Base-by-base conservation (phyloP, 2,888 invertebrate genomes). In the Lomographa bimaculata region DNA sequence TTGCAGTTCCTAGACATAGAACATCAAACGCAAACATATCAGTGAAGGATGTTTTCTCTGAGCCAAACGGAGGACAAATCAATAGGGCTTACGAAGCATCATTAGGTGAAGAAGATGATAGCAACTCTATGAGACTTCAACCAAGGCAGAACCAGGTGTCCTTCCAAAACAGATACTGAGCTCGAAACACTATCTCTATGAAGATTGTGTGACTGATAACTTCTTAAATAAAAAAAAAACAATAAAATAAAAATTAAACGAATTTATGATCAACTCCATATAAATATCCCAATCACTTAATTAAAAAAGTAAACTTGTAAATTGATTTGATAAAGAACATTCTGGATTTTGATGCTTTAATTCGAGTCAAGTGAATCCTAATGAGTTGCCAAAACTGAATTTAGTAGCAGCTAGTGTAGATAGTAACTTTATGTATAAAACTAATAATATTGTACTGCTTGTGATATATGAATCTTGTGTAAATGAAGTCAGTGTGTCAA, bases 11-110 rank as follows among this genome's bases (percentile, higher is more conserved):
- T 7, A 94, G 93, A 42, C 94, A 94, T 36, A 90, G 96, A 28
- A 91, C 93, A 42, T 96, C 96, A 19, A 95, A 93, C 47, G 94
- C 94, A 0, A 94, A 94, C 60, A 94, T 94, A 54, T 94, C 94
- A 53, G 94, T 95, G 3, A 95, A 96, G 62, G 95, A 96, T 50
- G 93, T 96, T 0, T 96, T 96, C 58, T 89, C 87, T 2, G 94
- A 93, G 70, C 93, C 92, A 0, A 92, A 91, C 48, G 91, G 91
- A 44, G 96, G 96, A 33, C 96, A 93, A 68, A 87, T 94, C 2
- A 96, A 96, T 78, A 90, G 94, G 56, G 96, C 92, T 2, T 96
- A 94, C 67, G 95, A 96, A 65, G 92, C 91, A 5, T 89, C 91
- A 1, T 56, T 91, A 5, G 86, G 90, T 12, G 93, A 93, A 26